Conservation (phyloP, 2,113 vertebrate genomes). For the Datnioides undecimradiatus region DNA sequence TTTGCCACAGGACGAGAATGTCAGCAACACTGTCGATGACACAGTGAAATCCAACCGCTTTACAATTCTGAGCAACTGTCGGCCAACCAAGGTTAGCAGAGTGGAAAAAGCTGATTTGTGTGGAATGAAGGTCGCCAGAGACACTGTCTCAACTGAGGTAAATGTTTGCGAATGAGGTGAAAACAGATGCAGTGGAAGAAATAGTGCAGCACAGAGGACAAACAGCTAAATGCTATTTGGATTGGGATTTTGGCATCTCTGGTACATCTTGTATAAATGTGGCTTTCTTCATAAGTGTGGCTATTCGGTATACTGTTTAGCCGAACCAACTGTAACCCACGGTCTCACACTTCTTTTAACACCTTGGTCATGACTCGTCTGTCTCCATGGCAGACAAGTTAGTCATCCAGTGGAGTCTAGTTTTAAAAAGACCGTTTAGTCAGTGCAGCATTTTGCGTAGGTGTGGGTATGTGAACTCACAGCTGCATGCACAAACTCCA, state of each 20-base stretch:
- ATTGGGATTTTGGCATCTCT: not conserved
- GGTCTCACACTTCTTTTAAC: not conserved
- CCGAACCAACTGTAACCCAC: not conserved
- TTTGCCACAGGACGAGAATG: not conserved
- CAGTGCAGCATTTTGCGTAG: conserved; percentile 11
- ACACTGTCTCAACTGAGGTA: conserved; percentile 10
- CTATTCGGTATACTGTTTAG: not conserved
- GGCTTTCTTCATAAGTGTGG: not conserved
- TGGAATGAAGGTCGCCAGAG: conserved; percentile 48
- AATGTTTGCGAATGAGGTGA: conserved; percentile 53
- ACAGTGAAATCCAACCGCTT: conserved; percentile 22
- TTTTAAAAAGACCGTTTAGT: conserved; percentile 30
- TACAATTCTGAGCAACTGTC: not conserved
- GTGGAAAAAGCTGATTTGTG: conserved; percentile 42
- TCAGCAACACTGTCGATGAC: conserved; percentile 2
- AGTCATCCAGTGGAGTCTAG: conserved; percentile 14
- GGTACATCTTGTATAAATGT: not conserved
- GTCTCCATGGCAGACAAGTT: not conserved
- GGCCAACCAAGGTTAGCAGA: not conserved
- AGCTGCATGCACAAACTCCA: conserved; percentile 42
- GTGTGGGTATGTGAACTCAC: conserved; percentile 46
- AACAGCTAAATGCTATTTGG: not conserved
- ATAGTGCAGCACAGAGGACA: not conserved
- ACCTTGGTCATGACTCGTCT: not conserved
- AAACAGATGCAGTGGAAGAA: conserved; percentile 35